Conservation (phyloP, 2,888 invertebrate genomes). For the Ditula angustiorana region DNA sequence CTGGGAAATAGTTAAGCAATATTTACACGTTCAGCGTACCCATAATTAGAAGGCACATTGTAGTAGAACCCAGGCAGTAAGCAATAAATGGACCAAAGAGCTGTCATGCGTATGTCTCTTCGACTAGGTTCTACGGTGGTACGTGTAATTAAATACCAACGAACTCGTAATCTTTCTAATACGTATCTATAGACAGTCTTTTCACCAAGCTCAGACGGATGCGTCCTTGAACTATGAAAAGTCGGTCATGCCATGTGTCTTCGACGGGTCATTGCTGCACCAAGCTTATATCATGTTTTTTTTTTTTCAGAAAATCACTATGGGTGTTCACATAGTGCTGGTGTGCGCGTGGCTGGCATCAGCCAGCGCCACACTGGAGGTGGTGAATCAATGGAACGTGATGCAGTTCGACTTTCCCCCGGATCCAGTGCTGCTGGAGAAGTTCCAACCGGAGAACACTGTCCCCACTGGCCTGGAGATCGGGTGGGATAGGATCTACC, state of each 20-base stretch:
- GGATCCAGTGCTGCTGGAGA: constrained; percentile 83
- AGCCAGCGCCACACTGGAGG: constrained; percentile 82
- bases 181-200: too few species aligned
- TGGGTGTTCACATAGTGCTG: constrained; percentile 59
- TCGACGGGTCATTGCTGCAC: constrained; percentile 55
- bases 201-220: constrained; percentile 49
- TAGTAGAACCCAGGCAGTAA: too few species aligned
- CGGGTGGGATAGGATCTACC: constrained; percentile 88
- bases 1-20: too few species aligned
- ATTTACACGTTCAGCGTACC: too few species aligned
- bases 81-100: too few species aligned
- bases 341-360: constrained; percentile 64
- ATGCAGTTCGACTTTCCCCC: constrained; percentile 88
- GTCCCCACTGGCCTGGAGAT: constrained; percentile 92
- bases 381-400: constrained; percentile 89
- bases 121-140: too few species aligned
- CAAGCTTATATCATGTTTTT: constrained; percentile 38
- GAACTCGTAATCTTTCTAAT: too few species aligned
- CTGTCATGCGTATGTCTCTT: too few species aligned
- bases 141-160: constrained; percentile 21
- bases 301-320: constrained; percentile 46
- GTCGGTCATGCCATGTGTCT: constrained; percentile 52
- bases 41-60: too few species aligned
- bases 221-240: constrained; percentile 62
- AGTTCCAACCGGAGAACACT: constrained; percentile 89